A percentile compares a stretch with the other conserved stretches of the same genome.
Conservation (phyloP, 2,888 invertebrate genomes). For the Pardosa pseudoannulata region DNA sequence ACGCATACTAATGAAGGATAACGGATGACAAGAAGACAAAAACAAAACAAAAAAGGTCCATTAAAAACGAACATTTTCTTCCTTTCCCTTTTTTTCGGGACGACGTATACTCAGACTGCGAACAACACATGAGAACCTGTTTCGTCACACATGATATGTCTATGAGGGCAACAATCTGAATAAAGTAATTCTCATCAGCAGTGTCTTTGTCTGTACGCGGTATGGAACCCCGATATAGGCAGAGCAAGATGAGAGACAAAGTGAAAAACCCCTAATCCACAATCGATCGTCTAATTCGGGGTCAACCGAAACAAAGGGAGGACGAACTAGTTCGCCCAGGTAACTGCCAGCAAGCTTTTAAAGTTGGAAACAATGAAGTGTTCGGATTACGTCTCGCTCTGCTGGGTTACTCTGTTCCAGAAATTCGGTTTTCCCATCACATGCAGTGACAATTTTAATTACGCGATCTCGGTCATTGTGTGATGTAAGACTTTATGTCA, state of each 20-base stretch:
- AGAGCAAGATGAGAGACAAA: not conserved
- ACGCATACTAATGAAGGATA: too few relatives aligned
- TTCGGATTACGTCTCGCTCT: not conserved
- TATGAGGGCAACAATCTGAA: not conserved
- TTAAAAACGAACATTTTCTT: too few relatives aligned
- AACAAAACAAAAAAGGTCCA: too few relatives aligned
- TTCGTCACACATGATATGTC: not conserved
- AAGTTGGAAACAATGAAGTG: not conserved
- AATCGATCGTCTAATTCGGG: not conserved
- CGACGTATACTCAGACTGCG: not conserved
- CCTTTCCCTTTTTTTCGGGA: too few relatives aligned
- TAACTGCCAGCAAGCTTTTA: not conserved
- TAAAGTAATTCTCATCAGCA: not conserved
- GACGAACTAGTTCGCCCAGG: too few relatives aligned
- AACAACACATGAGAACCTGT: not conserved
- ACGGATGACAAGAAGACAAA: too few relatives aligned
- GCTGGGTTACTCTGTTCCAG: not conserved
- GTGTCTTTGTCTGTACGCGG: not conserved
- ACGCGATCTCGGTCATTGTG: not conserved
- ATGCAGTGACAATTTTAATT: not conserved
- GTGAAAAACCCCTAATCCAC: not conserved
- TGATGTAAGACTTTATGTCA: too few relatives aligned
- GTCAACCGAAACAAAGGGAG: not conserved
- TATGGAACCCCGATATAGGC: not conserved
- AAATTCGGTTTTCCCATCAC: not conserved